These are phyloP conservation scores for Spilosoma lubricipeda DNA, from an alignment of 2,888 invertebrate genomes.

Conservation along the genomic window DNA sequence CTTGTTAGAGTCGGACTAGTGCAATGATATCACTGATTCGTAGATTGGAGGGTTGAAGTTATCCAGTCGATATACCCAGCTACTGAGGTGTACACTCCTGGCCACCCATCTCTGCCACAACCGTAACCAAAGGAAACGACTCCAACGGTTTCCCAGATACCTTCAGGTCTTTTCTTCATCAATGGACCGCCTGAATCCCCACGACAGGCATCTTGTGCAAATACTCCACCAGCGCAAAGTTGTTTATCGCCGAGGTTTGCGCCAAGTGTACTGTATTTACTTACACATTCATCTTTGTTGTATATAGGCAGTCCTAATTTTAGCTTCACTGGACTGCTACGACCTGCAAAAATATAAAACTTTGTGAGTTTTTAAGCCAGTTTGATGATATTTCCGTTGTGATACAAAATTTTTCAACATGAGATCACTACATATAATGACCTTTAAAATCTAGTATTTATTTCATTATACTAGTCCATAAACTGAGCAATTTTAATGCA, in stretches of 20 bases:
- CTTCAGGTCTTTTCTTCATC: constrained; percentile 85
- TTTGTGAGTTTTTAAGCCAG: background rate
- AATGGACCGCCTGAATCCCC: constrained; percentile 93
- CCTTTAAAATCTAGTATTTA: background rate
- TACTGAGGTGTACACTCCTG: constrained; percentile 89
- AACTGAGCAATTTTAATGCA: background rate
- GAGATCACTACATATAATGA: background rate
- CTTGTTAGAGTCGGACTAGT: constrained; percentile 30
- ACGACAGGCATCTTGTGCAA: constrained; percentile 89
- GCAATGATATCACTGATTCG: constrained; percentile 59
- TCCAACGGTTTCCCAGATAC: constrained; percentile 87
- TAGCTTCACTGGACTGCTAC: constrained; percentile 86
- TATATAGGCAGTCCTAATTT: constrained; percentile 88
- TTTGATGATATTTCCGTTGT: background rate
- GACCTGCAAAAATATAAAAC: constrained; percentile 63
- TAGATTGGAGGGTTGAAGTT: constrained; percentile 60
- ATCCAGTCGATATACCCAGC: constrained; percentile 89
- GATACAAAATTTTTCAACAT: background rate
- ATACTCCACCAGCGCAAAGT: constrained; percentile 90
- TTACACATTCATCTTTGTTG: constrained; percentile 81
- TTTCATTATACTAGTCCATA: background rate
- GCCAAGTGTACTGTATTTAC: constrained; percentile 79
- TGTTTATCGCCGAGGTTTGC: constrained; percentile 85
- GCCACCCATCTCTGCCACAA: constrained; percentile 88
- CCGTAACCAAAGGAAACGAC: constrained; percentile 90